Base-by-base conservation (phyloP, 37 sponge, comb jelly and placozoan genomes). In the Corticium candelabrum region DNA sequence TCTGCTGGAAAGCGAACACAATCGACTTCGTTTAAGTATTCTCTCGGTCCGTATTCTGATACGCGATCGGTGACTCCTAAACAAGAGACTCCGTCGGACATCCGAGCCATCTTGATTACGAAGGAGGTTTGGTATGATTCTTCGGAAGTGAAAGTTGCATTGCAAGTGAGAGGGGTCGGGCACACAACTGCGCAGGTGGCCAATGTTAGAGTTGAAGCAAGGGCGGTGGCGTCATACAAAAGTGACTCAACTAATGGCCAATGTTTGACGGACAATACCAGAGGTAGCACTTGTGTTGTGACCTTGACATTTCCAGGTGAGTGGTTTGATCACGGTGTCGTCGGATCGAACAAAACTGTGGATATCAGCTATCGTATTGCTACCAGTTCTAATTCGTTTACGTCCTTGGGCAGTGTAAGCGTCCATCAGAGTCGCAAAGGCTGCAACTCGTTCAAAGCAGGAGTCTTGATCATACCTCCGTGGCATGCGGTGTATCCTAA, bases 111-210 rank as follows among this genome's bases (percentile, higher is more conserved):
- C 11, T 21, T 27, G 21, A 50, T 50, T 50, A 50, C 62, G 62
- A 50, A 50, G 62, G 62, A 50, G 62, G 62, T 21, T 50, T 50
- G 62, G 62, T 50, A 50, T 21, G 62, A 50, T 50, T 50, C 62
- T 50, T 21, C 62, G 15, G 62, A 50, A 27, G 62, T 50, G 15
- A 50, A 50, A 50, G 62, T 50, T 27, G 15, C 21, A 11, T 21
- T 50, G 11, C 62, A 50, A 21, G 62, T 21, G 62, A 50, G 62
- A 50, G 62, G 62, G 15, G 62, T 50, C 62, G 62, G 62, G 11
- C 62, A 50, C 62, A 27, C 62, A 21, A 50, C 62, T 27, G 62
- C 62, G 15, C 62, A 50, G 21, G 62, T 50, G 62, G 21, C 62
- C 62, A 50, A 27, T 11, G 62, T 27, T 11, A 50, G 11, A 11